These are phyloP conservation scores for Acholoe squamosa DNA, from an alignment of 2,888 invertebrate species.

Conservation along the genomic window DNA sequence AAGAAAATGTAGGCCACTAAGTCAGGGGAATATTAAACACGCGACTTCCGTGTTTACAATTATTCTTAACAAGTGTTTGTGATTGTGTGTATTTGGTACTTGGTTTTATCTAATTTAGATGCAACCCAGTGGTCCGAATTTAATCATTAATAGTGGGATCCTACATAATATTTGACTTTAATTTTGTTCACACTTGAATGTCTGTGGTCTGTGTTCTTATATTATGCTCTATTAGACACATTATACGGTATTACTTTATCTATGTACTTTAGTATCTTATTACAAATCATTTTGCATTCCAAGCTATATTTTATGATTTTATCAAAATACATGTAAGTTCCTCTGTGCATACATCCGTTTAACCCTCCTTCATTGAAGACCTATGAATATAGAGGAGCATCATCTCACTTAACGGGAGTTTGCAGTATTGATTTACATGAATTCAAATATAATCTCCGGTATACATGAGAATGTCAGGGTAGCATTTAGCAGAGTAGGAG, in stretches of 20 bases:
- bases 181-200: no score
- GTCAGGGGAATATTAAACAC: slow-evolving; percentile 41
- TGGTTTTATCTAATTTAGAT: not conserved
- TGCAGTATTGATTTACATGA: not conserved
- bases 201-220: no score
- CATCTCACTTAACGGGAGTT: not conserved
- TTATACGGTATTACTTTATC: no score
- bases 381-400: not conserved
- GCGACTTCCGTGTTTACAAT: not conserved
- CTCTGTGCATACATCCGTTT: no score
- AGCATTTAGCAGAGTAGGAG: not conserved
- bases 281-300: no score
- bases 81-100: slow-evolving; percentile 36
- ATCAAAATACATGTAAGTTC: not conserved
- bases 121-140: not conserved
- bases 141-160: no score
- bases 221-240: no score
- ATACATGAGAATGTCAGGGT: not conserved
- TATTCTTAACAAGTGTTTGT: slow-evolving; percentile 6
- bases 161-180: no score
- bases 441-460: not conserved
- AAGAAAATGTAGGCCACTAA: slow-evolving; percentile 50
- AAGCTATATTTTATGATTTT: no score
- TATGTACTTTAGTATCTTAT: not conserved
- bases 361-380: no score